Base-by-base conservation (phyloP, 1,140 invertebrate species). In the Hydropsyche tenuis region DNA sequence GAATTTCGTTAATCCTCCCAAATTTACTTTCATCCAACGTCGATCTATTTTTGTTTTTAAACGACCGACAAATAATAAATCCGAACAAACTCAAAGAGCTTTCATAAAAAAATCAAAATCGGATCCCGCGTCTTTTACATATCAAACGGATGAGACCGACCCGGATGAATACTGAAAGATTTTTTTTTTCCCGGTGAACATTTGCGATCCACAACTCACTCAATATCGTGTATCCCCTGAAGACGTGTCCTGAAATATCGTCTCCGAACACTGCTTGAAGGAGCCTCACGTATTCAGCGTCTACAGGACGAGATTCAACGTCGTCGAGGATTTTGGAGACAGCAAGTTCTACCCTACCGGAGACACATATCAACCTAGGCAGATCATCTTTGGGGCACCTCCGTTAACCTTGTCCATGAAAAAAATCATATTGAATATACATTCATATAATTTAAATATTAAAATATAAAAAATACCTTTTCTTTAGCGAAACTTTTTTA, bases 271-370 rank as follows among this genome's bases (percentile, higher is more conserved):
- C 83, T 37, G 84, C 80, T 73, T 90, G 88, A 48, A 88, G 77
- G n/a, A 90, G 78, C 42, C 82, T 79, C 37, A 90, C 78, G 65
- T 86, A 84, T 74, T 90, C 89, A 0, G 81, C 82, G 78, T 90
- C 89, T 6, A 89, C 77, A 0, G 87, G 84, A 73, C 86, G 85
- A 22, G 83, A 88, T 72, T 87, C 85, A 18, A 93, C 81, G 69
- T 90, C 87, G 73, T 90, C 83, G 6, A 97, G 83, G 46, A 96
- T 84, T 62, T 81, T 80, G 43, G 89, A 83, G 0, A 96, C 87
- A 1, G 91, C 90, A 71, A 94, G 83, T 76, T 87, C 84, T 0
- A 86, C 88, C 42, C 88, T 82, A 1, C 88, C 87, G 25, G 87
- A 88, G 51, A 82, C 84, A 16, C 85, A 86, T 5, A 88, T 80